Percentiles rank a stretch among this genome's conserved stretches.
Conservation (phyloP, 2,797 vertebrate genomes). For the Propithecus deckenii region DNA sequence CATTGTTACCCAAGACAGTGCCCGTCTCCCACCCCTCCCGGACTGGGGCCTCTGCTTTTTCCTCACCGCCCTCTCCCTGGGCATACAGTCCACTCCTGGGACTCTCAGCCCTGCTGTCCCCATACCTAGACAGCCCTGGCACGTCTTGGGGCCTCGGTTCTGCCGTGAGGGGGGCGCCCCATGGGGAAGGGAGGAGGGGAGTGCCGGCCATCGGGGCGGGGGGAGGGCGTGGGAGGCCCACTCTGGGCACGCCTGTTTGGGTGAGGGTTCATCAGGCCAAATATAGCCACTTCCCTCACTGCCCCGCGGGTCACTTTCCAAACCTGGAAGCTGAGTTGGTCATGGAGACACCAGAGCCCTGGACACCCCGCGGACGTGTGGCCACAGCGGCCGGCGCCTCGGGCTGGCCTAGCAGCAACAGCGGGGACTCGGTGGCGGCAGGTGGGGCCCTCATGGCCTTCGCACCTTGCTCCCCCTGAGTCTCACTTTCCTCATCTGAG, state of each 20-base stretch:
- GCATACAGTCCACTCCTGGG: not conserved
- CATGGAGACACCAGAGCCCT: not conserved
- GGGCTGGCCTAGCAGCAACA: not conserved
- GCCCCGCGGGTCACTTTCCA: not conserved
- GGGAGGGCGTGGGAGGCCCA: not conserved
- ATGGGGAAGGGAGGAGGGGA: not conserved
- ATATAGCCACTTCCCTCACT: constrained; percentile 11
- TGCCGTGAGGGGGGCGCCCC: not conserved
- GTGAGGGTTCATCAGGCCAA: not conserved
- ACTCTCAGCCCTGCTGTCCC: not conserved
- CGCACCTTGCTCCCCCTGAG: not conserved
- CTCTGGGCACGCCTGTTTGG: not conserved
- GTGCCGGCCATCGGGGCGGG: accelerated
- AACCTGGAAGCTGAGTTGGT: constrained; percentile 3
- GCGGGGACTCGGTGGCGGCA: accelerated
- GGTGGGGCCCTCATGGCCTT: accelerated
- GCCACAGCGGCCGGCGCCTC: accelerated
- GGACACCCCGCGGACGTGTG: accelerated
- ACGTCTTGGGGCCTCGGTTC: accelerated
- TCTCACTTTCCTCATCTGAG: not conserved
- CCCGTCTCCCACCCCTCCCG: not conserved
- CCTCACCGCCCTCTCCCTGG: not conserved
- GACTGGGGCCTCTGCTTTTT: not conserved
- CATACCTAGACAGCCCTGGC: not conserved
- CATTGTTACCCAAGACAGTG: accelerated